Evolutionary conservation across 1,140 invertebrate genomes (phyloP).

Genomic region (Lethrus apterus): DNA sequence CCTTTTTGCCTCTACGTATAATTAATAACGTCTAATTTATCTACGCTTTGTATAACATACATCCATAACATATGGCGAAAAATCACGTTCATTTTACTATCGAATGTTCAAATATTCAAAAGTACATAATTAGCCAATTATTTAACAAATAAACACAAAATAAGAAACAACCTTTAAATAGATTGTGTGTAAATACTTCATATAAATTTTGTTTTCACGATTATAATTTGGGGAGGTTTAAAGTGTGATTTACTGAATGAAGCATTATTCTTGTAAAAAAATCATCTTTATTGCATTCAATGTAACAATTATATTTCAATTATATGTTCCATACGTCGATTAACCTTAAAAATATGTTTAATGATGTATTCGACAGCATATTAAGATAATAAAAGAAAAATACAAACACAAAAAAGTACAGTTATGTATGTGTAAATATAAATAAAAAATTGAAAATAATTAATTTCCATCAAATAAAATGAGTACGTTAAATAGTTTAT

Average conservation of each 20-base stretch:
- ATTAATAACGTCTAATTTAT: constrained; percentile 4
- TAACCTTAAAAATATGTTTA: no score
- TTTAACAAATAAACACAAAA: no score
- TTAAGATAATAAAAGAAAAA: not conserved
- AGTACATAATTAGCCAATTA: no score
- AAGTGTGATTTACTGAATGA: no score
- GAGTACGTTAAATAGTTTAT: constrained; percentile 1
- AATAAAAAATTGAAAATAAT: constrained; percentile 1
- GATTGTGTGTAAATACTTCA: no score
- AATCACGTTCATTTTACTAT: no score
- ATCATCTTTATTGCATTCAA: not conserved
- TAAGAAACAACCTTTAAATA: no score
- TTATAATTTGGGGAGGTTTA: no score
- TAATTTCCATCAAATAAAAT: constrained; percentile 2
- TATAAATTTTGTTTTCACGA: no score
- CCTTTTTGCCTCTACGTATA: constrained; percentile 1
- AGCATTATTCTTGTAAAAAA: constrained; percentile 3
- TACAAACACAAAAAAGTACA: not conserved
- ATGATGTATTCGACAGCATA: not conserved
- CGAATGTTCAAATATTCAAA: no score
- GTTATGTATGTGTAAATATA: not conserved
- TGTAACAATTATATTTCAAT: constrained; percentile 1
- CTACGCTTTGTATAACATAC: not conserved
- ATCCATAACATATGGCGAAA: no score
- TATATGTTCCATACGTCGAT: no score